Conservation (phyloP, 2,888 invertebrate species). For the Dryomyza anilis region DNA sequence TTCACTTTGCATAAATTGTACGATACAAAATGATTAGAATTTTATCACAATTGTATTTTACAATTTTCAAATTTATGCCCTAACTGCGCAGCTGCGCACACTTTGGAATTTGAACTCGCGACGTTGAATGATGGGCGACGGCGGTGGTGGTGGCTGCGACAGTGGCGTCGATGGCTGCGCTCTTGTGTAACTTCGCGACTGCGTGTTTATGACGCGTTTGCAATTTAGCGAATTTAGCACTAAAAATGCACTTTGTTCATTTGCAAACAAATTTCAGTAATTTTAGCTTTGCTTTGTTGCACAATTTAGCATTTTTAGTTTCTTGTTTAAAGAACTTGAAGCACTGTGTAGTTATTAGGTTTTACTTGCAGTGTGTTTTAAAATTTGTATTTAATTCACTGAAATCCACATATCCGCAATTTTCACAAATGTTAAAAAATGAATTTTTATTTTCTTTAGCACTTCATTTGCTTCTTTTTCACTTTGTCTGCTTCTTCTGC, state of each 20-base stretch:
- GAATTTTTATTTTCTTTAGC: neutral
- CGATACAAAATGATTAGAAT: too few species aligned
- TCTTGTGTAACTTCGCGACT: conserved; percentile 9
- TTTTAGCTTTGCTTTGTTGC: neutral
- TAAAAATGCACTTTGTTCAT: neutral
- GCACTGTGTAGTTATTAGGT: neutral
- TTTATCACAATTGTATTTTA: too few species aligned
- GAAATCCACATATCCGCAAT: too few species aligned
- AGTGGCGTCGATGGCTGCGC: neutral
- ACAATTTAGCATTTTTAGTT: neutral
- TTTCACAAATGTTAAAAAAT: too few species aligned
- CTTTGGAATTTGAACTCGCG: neutral
- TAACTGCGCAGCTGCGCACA: too few species aligned
- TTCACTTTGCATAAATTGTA: too few species aligned
- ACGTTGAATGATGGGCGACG: neutral
- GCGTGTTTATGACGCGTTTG: neutral
- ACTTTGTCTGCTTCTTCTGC: neutral
- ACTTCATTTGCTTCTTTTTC: neutral
- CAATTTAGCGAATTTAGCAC: neutral
- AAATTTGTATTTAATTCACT: too few species aligned
- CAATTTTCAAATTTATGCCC: too few species aligned
- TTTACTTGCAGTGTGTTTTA: too few species aligned
- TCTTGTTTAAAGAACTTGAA: neutral
- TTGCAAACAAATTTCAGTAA: neutral
- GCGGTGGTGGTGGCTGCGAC: neutral